Evolutionary conservation across 2,888 invertebrate species (phyloP), one percentile per base, ranked within the genome.

Genomic region (Conomelus anceps): DNA sequence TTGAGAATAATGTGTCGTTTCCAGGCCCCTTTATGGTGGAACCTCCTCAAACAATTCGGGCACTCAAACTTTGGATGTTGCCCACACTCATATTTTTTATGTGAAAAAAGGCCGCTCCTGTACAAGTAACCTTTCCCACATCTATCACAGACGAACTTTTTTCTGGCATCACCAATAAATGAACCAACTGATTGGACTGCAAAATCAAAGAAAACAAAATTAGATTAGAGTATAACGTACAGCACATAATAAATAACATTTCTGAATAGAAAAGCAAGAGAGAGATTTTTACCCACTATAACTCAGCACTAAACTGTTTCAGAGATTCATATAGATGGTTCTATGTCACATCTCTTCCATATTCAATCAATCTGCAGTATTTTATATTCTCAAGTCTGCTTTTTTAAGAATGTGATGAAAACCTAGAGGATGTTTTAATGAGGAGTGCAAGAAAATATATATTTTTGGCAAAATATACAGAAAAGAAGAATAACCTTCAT

Each of bases 71-170:
- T 3, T n/a, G 86, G 91, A 88, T 90, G 90, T n/a, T 63, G 63
- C 20, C 93, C 93, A 90, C 93, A 93, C 91, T 93, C 94, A 92
- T 93, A 93, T 91, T 92, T 91, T 3, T 89, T 22, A 84, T 91
- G 91, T 86, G 90, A 89, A 22, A 90, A 89, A 26, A 91, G 89
- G 23, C 91, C 90, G 29, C 88, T 34, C 13, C 89, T 90, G 26
- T 89, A 89, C 24, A 89, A 89, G 87, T 91, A 91, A 17, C 86
- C 86, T 23, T 90, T 89, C 13, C 90, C 91, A 26, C 91, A 93
- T 88, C 23, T 86, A 4, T 22, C 87, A 23, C 89, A 89, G 1
- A 84, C 23, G 22, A 89, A 89, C 88, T 24, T 84, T 87, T 29
- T n/a, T 13, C 63, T 63, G n/a, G 63, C 63, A 13, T n/a, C n/a